Evolutionary conservation across 2,113 vertebrate species (phyloP).

Genomic region (Mesocricetus auratus): DNA sequence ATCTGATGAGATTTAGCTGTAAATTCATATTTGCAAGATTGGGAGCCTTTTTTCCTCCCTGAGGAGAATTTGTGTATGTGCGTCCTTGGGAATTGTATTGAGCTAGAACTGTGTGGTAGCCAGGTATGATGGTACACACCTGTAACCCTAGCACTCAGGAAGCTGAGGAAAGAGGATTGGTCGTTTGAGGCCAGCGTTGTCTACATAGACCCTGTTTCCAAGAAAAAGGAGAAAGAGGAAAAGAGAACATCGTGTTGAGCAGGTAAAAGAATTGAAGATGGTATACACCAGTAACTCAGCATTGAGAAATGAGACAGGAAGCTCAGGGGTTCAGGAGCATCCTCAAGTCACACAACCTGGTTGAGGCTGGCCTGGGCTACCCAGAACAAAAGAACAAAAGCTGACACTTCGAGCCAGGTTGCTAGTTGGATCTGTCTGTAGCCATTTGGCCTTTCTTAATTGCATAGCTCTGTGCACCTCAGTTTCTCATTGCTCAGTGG

Average conservation of each 20-base stretch:
- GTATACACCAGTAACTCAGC: not conserved
- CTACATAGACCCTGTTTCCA: not conserved
- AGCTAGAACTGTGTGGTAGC: not conserved
- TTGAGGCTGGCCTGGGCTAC: not conserved
- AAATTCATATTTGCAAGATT: conserved; percentile 8
- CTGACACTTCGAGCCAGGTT: not conserved
- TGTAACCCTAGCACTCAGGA: not conserved
- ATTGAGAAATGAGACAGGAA: not conserved
- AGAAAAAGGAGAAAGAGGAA: not conserved
- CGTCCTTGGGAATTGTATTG: not conserved
- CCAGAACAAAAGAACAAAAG: not conserved
- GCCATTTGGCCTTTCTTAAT: conserved; percentile 27
- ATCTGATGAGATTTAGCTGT: conserved; percentile 23
- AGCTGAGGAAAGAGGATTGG: not conserved
- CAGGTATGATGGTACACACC: not conserved
- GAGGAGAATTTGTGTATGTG: not conserved
- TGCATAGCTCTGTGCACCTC: not conserved
- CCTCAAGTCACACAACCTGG: too few species aligned
- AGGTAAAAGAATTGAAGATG: not conserved
- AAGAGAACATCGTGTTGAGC: not conserved
- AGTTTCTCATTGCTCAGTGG: conserved; percentile 22
- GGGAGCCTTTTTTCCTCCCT: not conserved
- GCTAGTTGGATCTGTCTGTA: conserved; percentile 17
- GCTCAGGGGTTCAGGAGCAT: not conserved
- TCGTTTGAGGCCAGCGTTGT: not conserved